Base-by-base conservation (phyloP, 2,888 invertebrate species). In the Shargacucullia verbasci region DNA sequence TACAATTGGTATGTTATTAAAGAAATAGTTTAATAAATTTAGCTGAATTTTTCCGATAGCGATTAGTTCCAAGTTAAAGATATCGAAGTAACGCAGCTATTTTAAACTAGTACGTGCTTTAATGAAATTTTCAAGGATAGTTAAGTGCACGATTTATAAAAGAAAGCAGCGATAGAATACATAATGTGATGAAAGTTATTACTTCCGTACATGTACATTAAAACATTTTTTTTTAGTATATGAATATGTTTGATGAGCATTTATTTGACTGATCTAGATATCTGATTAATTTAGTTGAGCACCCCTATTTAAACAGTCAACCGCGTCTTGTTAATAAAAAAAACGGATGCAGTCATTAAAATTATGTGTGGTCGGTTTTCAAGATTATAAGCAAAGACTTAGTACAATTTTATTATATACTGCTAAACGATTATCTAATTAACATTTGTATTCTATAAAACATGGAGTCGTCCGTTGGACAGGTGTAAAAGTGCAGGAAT, bases 401-500 rank as follows among this genome's bases (percentile, higher is more conserved):
- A 43, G 41, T 38, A 6, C 37, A 47, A 33, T 47, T 47, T 35
- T 34, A 39, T 34, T 35, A 20, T 29, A 34, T 27, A 14, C 0
- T 29, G 1, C 11, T 40, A 25, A 27, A 33, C 8, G 9, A 49
- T 70, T 47, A 27, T 56, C 56, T 63, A 62, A 67, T 56, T 66
- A 15, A 49, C 8, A 37, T 44, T 40, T 12, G 14, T 54, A 56
- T 67, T 63, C 47, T 71, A 59, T 55, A 53, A 62, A 62, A 76
- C 66, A 73, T 57, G 14, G 65, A 67, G 63, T 77, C 70, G 71
- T 73, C 77, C 72, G 79, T 76, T 78, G 76, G 73, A 69, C 89
- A 89, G 89, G 85, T 89, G 88, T 79, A 80, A 73, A 75, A 80
- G 73, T 72, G 80, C 84, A 85, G 83, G 86, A 85, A 86, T 87